phyloP scores from a whole-genome alignment of 2,113 vertebrate species.

The Petrocephalus microphthalmus region DNA sequence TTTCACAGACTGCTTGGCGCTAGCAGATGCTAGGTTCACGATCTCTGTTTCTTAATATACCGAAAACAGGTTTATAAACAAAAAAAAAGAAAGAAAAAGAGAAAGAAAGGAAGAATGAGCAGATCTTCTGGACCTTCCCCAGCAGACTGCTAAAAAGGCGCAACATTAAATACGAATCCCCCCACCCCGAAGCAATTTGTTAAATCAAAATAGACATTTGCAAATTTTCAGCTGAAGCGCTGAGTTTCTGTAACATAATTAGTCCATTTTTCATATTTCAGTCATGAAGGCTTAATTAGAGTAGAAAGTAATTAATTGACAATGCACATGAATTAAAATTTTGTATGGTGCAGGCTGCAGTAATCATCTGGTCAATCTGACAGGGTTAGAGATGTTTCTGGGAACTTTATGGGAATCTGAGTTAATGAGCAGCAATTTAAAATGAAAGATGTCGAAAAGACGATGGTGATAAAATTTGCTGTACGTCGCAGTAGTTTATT shows the following conservation, averaged over 20 bases:
- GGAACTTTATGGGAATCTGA: background rate
- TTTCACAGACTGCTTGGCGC: background rate
- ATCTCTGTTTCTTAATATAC: background rate
- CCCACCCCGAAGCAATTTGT: background rate
- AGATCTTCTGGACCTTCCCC: background rate
- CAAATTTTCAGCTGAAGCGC: background rate
- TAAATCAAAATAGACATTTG: background rate
- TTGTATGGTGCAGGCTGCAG: background rate
- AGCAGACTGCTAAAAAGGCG: background rate
- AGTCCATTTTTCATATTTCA: background rate
- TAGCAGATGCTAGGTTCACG: background rate
- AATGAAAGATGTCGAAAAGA: background rate
- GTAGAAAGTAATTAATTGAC: background rate
- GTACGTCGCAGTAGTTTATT: background rate
- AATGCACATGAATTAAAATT: background rate
- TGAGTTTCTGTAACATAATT: background rate
- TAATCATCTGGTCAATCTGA: background rate
- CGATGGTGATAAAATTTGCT: background rate
- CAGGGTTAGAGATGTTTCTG: background rate
- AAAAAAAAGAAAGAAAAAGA: background rate
- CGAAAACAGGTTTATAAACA: background rate
- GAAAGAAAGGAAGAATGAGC: background rate
- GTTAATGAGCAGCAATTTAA: background rate
- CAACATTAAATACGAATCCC: background rate
- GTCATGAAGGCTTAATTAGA: background rate